phyloP scores from a whole-genome alignment of 2,113 vertebrate genomes.

The Chitala chitala region DNA sequence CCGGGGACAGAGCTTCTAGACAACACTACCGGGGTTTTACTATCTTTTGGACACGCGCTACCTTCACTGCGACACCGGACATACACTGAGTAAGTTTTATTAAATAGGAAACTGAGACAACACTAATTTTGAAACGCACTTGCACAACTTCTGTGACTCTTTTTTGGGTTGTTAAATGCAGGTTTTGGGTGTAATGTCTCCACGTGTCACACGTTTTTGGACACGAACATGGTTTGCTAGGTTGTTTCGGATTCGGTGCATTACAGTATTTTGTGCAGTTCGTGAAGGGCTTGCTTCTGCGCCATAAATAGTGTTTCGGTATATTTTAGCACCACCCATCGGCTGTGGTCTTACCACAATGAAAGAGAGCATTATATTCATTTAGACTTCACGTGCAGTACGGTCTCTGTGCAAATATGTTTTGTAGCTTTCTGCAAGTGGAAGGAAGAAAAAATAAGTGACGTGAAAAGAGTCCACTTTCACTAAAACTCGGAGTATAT shows the following conservation, averaged over 20 bases:
- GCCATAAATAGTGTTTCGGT: slow-evolving; percentile 12
- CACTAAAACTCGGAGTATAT: no score
- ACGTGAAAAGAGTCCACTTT: not conserved
- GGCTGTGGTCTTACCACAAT: slow-evolving; percentile 29
- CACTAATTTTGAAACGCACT: not conserved
- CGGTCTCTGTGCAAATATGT: not conserved
- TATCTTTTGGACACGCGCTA: slow-evolving; percentile 29
- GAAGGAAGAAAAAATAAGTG: not conserved
- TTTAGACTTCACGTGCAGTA: slow-evolving; percentile 32
- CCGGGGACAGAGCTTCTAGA: slow-evolving; percentile 21
- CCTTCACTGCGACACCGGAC: slow-evolving; percentile 33
- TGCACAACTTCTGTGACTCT: not conserved
- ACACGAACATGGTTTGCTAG: not conserved
- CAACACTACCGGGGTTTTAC: slow-evolving; percentile 33
- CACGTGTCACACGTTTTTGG: not conserved
- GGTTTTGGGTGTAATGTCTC: not conserved
- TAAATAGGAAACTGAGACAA: slow-evolving; percentile 3
- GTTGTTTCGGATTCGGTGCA: not conserved
- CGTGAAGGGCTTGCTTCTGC: not conserved
- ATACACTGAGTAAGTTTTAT: slow-evolving; percentile 43
- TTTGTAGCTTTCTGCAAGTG: not conserved
- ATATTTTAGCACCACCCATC: slow-evolving; percentile 40
- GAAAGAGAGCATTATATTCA: slow-evolving; percentile 31
- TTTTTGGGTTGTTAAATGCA: not conserved
- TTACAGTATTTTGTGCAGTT: not conserved